phyloP scores from a whole-genome alignment of 2,797 vertebrate species.

The Urosaurus nigricauda region DNA sequence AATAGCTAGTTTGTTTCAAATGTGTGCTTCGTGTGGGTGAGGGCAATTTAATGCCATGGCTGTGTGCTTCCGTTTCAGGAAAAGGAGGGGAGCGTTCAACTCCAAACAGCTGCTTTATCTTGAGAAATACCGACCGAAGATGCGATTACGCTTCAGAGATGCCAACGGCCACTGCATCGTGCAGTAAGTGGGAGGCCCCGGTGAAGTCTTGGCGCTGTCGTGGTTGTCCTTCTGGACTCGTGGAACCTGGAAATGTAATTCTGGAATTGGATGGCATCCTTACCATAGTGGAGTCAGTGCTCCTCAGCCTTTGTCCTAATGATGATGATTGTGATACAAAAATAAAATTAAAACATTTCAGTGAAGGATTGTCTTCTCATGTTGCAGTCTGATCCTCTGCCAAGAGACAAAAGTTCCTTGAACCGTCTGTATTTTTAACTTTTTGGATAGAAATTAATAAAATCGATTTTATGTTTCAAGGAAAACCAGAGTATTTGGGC shows the following conservation, averaged over 20 bases:
- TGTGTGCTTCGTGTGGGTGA: neutral
- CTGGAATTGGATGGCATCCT: conserved; percentile 79
- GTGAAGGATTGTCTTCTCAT: conserved; percentile 80
- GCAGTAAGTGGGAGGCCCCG: conserved; percentile 83
- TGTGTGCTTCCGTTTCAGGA: conserved; percentile 82
- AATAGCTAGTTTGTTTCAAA: neutral
- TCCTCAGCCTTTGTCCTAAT: conserved; percentile 76
- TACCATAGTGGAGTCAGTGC: conserved; percentile 74
- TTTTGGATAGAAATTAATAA: conserved; percentile 76
- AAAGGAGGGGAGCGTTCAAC: conserved; percentile 99
- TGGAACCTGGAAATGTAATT: conserved; percentile 86
- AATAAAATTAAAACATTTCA: conserved; percentile 74
- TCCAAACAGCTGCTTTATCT: conserved; percentile 99
- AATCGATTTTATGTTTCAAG: conserved; percentile 76
- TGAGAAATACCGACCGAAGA: conserved; percentile 99
- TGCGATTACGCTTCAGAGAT: conserved; percentile 96
- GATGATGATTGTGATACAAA: conserved; percentile 74
- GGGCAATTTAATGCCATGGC: conserved; percentile 39
- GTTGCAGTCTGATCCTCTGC: conserved; percentile 74
- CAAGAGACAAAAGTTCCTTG: conserved; percentile 74
- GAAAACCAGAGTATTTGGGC: conserved; percentile 77
- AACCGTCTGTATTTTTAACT: conserved; percentile 79
- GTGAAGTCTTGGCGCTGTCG: conserved; percentile 71
- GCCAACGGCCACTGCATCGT: conserved; percentile 96
- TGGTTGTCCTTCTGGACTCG: conserved; percentile 79